Percentiles rank a stretch among this genome's conserved stretches.
Evolutionary conservation across 1,140 invertebrate species (phyloP).

Genomic region (Achroia grisella): DNA sequence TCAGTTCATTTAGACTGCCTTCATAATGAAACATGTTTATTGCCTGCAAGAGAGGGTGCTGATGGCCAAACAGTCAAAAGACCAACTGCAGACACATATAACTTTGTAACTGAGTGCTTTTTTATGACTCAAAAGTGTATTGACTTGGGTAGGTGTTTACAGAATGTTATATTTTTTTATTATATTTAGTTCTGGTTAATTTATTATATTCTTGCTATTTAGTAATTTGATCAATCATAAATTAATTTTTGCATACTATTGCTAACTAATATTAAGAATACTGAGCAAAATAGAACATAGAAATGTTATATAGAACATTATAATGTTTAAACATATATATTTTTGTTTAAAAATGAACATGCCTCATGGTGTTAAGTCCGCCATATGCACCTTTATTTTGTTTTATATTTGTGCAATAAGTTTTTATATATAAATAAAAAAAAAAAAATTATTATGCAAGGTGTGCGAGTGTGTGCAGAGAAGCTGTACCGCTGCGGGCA

Average conservation of each 20-base stretch:
- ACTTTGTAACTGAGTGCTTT: constrained; percentile 93
- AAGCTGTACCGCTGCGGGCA: constrained; percentile 79
- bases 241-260: too few relatives aligned
- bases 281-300: too few relatives aligned
- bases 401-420: too few relatives aligned
- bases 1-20: constrained; percentile 81
- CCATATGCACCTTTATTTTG: too few relatives aligned
- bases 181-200: too few relatives aligned
- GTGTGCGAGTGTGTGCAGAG: constrained; percentile 86
- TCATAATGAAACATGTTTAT: constrained; percentile 83
- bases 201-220: constrained; percentile 1
- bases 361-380: too few relatives aligned
- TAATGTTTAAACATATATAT: too few relatives aligned
- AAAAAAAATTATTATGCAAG: constrained; percentile 48
- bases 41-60: constrained; percentile 78
- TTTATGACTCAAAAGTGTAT: constrained; percentile 91
- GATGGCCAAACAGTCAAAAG: constrained; percentile 56
- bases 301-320: too few relatives aligned
- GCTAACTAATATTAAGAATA: too few relatives aligned
- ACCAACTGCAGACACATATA: constrained; percentile 77
- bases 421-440: too few relatives aligned
- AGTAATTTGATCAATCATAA: constrained; percentile 3
- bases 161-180: too few relatives aligned
- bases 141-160: constrained; percentile 78
- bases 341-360: too few relatives aligned